phyloP scores from a whole-genome alignment of 2,113 vertebrate species.

The Pituophis catenifer region DNA sequence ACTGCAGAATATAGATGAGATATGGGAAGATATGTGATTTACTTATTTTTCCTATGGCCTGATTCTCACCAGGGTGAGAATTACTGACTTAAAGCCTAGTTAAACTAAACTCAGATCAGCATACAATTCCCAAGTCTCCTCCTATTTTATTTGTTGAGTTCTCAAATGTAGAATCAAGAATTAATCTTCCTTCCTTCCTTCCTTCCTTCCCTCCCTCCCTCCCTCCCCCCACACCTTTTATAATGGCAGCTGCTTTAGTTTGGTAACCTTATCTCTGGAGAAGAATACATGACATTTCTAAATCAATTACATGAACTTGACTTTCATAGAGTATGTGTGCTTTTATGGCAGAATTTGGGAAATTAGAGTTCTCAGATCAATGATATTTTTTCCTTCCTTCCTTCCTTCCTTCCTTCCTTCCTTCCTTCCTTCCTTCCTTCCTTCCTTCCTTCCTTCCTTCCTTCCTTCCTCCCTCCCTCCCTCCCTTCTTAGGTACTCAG shows the following conservation, averaged over 20 bases:
- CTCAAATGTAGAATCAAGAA: not conserved
- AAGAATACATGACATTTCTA: not conserved
- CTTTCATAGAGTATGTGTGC: not conserved
- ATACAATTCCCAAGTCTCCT: not conserved
- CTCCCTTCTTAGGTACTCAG: not conserved
- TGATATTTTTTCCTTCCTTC: not conserved
- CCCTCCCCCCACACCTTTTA: not conserved
- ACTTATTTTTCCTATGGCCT: not conserved
- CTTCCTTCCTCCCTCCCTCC: not conserved
- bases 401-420: not conserved
- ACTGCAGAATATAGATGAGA: not conserved
- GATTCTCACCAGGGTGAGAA: not conserved
- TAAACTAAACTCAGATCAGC: not conserved
- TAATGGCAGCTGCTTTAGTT: not conserved
- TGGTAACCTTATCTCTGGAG: not conserved
- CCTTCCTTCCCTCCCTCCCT: not conserved
- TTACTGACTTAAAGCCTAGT: not conserved
- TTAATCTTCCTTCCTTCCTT: not conserved
- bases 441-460: fast-evolving
- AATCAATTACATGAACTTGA: not conserved
- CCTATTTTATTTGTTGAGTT: not conserved
- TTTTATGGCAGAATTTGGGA: not conserved
- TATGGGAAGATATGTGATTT: not conserved
- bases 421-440: too few relatives aligned
- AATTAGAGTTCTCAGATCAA: not conserved